Base-by-base conservation (phyloP, 2,113 vertebrate genomes). In the Leucosticte australis region DNA sequence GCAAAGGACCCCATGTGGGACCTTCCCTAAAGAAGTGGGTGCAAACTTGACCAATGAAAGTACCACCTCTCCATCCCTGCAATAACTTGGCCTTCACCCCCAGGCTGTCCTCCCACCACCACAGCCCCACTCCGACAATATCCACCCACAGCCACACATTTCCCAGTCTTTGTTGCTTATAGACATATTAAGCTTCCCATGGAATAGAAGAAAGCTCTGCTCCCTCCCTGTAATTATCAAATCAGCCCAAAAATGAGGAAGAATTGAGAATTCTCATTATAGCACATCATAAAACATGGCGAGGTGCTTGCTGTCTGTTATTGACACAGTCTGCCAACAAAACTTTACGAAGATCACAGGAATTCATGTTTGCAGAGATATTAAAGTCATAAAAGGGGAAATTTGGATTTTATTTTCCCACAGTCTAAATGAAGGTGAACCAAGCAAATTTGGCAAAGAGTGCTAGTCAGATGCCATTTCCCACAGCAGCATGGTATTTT, bases 401-500 rank as follows among this genome's bases (percentile, higher is more conserved):
- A 94, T 77, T 79, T 62, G 71, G 91, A 89, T 95, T 95, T 97
- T 86, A 92, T 97, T 98, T 98, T 98, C 98, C 97, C 98, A 98
- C 98, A 97, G 96, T 90, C 97, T 94, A 97, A 97, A 97, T 97
- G 96, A 98, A 98, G 96, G 95, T 97, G 97, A 96, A 97, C 97
- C 96, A 96, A 95, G 96, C 83, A 95, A 97, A 97, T 97, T 83
- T 98, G 97, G 98, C 98, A 98, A 97, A 96, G 82, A 94, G 76
- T 33, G 39, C 97, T 96, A 87, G 88, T 96, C 96, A 97, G 95
- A 95, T 97, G 96, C 94, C 96, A 97, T 98, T 99, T 99, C 98
- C 98, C 98, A 98, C 98, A 98, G 98, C 97, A 98, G 98, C 68
- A 90, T 97, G 90, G 89, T 82, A 97, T 96, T 98, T 98, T 97